These are phyloP conservation scores for Adelges cooleyi DNA, from an alignment of 1,140 invertebrate species.

Conservation along the genomic window DNA sequence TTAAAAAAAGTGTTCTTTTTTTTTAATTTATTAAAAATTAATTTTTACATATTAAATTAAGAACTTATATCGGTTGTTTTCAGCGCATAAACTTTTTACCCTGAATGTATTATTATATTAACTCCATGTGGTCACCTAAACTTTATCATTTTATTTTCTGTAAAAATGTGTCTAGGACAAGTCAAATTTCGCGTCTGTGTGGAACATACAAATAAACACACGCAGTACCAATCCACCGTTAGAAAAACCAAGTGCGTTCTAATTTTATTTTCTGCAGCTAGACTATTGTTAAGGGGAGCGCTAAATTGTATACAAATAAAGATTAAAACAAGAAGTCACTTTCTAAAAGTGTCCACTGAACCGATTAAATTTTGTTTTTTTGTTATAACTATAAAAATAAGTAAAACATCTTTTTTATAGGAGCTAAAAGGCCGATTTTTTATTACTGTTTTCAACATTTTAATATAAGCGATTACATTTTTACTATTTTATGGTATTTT, in stretches of 20 bases:
- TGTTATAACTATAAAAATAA: not conserved
- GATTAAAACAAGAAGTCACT: too few relatives aligned
- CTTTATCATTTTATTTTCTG: not conserved
- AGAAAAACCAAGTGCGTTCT: not conserved
- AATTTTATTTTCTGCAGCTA: too few relatives aligned
- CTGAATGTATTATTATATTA: too few relatives aligned
- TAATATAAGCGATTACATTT: too few relatives aligned
- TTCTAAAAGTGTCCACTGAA: not conserved
- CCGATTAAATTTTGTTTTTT: not conserved
- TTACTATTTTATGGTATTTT: too few relatives aligned
- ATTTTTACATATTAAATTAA: not conserved
- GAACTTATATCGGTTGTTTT: not conserved
- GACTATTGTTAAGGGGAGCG: too few relatives aligned
- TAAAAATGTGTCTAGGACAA: not conserved
- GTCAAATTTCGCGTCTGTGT: not conserved
- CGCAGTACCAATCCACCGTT: not conserved
- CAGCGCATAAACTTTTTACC: not conserved
- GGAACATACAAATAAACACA: not conserved
- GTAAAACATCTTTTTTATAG: not conserved
- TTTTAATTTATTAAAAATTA: not conserved
- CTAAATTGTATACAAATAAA: too few relatives aligned
- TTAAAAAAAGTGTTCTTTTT: too few relatives aligned
- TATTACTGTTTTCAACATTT: too few relatives aligned
- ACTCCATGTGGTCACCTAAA: not conserved
- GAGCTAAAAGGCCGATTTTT: too few relatives aligned